Evolutionary conservation across 2,113 vertebrate genomes (phyloP), one percentile per base, ranked within the genome.

Genomic region (Eublepharis macularius): DNA sequence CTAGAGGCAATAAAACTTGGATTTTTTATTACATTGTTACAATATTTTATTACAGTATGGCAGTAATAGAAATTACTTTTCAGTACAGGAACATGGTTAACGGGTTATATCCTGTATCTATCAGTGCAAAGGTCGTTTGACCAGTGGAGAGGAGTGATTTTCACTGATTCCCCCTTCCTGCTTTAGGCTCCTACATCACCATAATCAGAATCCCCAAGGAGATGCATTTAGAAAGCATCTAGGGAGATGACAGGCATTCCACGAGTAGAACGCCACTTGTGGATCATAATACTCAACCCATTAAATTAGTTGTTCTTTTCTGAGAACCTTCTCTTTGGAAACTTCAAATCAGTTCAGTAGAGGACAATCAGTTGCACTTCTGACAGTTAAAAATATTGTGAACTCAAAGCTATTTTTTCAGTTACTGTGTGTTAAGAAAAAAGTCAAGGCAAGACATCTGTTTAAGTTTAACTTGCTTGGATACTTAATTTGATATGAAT

Each of bases 401-500:
- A 85, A 41, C 68, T 60, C 88, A 63, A 82, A 68, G 5, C 51
- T 0, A 4, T 34, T 86, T 82, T 14, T 82, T 73, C 57, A 51
- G 24, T 0, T 0, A 21, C 0, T 0, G 36, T 4, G 21, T 13
- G 54, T 89, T 72, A 26, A 72, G 36, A 36, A 34, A 70, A 70
- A 54, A 26, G 16, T 6, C 78, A 41, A 32, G 39, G 9, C 16
- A 82, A 57, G 68, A 2, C 85, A 90, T 79, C 86, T 3, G 29
- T 77, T 88, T 85, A 85, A 81, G 49, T 17, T 78, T 2, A 87
- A 90, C 74, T 68, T 89, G 10, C 79, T 86, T 81, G 76, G 80
- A 85, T 89, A 80, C 72, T 87, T 54, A 34, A 54, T 57, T 89
- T 76, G 84, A 91, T 85, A 84, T 45, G 83, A 86, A 54, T 0